Percentiles rank a stretch among this genome's conserved stretches.
phyloP scores from a whole-genome alignment of 1,140 invertebrate genomes.

The Ladona fulva region DNA sequence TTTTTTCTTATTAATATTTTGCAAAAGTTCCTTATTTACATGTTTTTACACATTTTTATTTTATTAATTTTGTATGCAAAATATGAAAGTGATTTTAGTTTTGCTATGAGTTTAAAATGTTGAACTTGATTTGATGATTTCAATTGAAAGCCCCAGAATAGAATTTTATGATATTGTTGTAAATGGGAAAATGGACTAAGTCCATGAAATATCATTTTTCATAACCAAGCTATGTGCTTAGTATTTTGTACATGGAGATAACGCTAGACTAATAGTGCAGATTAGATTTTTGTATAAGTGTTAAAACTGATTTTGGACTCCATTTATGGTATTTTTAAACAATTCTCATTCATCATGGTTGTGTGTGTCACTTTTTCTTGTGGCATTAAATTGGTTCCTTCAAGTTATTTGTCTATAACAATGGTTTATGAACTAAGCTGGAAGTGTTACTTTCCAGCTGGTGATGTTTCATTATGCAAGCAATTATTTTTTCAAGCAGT shows the following conservation, averaged over 20 bases:
- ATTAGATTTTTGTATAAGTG: not conserved
- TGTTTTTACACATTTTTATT: no score
- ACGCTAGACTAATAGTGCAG: not conserved
- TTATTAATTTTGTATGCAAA: no score
- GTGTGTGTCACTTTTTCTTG: not conserved
- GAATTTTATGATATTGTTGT: not conserved
- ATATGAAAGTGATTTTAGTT: no score
- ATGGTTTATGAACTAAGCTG: not conserved
- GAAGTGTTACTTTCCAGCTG: no score
- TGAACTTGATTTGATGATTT: no score
- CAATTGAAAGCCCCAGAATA: not conserved
- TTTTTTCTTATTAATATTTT: no score
- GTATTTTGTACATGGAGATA: not conserved
- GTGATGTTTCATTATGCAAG: no score
- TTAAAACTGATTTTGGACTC: slow-evolving; percentile 1
- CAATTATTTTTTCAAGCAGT: no score
- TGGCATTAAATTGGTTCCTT: not conserved
- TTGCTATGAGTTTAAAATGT: no score
- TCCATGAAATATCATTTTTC: not conserved
- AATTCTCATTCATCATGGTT: not conserved
- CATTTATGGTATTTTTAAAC: not conserved
- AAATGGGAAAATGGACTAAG: not conserved
- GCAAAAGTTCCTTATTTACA: no score
- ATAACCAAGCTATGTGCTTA: not conserved
- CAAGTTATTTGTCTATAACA: not conserved